phyloP scores from a whole-genome alignment of 2,797 vertebrate genomes.

The Eulemur coronatus region DNA sequence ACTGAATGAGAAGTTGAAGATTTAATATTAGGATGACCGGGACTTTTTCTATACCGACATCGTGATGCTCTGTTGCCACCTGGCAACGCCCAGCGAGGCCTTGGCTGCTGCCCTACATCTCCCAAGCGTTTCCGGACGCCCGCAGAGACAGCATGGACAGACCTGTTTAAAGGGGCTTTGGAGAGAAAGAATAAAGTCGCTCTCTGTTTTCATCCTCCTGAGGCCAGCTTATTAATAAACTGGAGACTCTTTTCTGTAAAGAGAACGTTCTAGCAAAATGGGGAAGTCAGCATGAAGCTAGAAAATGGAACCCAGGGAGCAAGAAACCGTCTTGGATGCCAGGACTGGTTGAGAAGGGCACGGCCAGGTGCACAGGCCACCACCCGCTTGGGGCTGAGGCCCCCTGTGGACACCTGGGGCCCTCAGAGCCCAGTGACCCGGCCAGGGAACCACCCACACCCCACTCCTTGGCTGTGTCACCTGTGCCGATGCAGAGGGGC shows the following conservation, averaged over 20 bases:
- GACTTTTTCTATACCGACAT: neutral
- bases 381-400: neutral
- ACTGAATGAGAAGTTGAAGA: neutral
- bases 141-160: neutral
- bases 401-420: neutral
- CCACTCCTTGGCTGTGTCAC: neutral
- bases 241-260: neutral
- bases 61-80: neutral
- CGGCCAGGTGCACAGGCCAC: neutral
- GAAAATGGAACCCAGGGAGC: neutral
- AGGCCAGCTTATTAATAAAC: neutral
- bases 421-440: neutral
- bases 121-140: neutral
- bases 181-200: neutral
- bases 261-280: conserved; percentile 68
- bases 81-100: neutral
- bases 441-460: too few relatives aligned
- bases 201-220: neutral
- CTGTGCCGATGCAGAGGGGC: neutral
- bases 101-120: neutral
- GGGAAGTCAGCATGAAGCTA: conserved; percentile 56
- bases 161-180: neutral
- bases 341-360: rapidly evolving
- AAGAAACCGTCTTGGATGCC: rapidly evolving
- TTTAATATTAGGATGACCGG: neutral